Evolutionary conservation across 2,113 vertebrate species (phyloP).

Genomic region (Perca flavescens): DNA sequence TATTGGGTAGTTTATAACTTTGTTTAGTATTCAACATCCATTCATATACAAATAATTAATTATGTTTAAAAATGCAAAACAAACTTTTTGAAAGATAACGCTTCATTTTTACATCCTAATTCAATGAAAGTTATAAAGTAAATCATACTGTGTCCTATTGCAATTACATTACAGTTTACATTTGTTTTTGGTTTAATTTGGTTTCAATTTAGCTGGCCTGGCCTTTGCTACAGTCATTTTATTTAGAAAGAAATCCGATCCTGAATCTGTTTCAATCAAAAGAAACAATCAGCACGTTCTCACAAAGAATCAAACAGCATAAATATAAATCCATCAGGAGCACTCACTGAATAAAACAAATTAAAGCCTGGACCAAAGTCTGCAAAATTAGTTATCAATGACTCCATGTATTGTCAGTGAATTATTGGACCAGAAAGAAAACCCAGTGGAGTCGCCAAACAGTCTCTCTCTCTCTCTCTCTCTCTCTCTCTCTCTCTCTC

Average conservation of each 20-base stretch:
- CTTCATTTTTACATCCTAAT: slow-evolving; percentile 1
- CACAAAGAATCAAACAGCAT: slow-evolving; percentile 25
- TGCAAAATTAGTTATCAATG: slow-evolving; percentile 41
- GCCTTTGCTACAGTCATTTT: slow-evolving; percentile 1
- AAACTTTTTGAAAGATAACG: neutral
- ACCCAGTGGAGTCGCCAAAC: slow-evolving; percentile 16
- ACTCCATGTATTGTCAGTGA: slow-evolving; percentile 37
- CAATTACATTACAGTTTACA: slow-evolving; percentile 13
- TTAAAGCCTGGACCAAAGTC: slow-evolving; percentile 23
- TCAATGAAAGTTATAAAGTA: slow-evolving; percentile 12
- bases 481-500: neutral
- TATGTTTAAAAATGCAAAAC: neutral
- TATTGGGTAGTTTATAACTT: neutral
- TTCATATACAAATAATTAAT: slow-evolving; percentile 1
- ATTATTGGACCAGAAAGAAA: slow-evolving; percentile 46
- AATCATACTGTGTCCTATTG: neutral
- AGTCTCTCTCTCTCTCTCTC: neutral
- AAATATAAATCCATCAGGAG: slow-evolving; percentile 14
- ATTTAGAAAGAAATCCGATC: neutral
- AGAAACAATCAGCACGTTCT: slow-evolving; percentile 33
- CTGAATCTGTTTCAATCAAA: slow-evolving; percentile 30
- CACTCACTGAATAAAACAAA: slow-evolving; percentile 26
- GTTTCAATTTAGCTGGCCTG: slow-evolving; percentile 20
- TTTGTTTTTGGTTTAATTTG: slow-evolving; percentile 10
- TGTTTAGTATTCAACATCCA: neutral